Evolutionary conservation across 2,797 vertebrate species (phyloP), one percentile per base, ranked within the genome.

Genomic region (Moxostoma hubbsi): DNA sequence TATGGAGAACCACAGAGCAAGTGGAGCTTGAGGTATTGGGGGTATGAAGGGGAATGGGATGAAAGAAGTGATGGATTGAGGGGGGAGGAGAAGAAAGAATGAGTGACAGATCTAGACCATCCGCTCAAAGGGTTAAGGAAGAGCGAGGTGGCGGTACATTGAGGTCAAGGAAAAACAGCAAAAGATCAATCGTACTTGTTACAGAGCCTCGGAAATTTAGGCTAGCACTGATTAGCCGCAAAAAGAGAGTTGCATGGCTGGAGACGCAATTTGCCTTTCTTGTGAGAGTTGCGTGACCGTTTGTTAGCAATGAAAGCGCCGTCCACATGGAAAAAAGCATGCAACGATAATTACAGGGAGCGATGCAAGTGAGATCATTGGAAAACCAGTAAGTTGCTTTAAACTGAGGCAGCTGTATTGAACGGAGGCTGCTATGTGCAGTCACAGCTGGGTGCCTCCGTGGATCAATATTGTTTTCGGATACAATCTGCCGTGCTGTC

Each of bases 61-160:
- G 45, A 57, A 10, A 18, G 55, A 24, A 46, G 57, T 4, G 55
- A 64, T 10, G 65, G 51, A n/a, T 47, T 51, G 16, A 46, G 36
- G 81, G 79, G 58, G 59, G 61, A 49, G 49, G 43, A 71, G 18
- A 53, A 10, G 58, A 15, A 68, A 16, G 46, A 36, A 50, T 69
- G 82, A 79, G 36, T 68, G 79, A 83, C 81, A 76, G 72, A 82
- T 81, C 79, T 82, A 64, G 75, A 84, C 59, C 76, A 81, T 73
- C 66, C 5, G 47, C 50, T 54, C 75, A 51, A 74, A 66, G 43
- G 9, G 71, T 55, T 75, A 54, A 79, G 59, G 58, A 50, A 46
- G 72, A 66, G 55, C n/a, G 57, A 68, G 65, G 36, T 10, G 36
- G 51, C 49, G 43, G 47, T 62, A 77, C 47, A 80, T 59, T 13